Evolutionary conservation across 1,140 invertebrate genomes (phyloP), one percentile per base, ranked within the genome.

Genomic region (Dendrolimus punctatus): DNA sequence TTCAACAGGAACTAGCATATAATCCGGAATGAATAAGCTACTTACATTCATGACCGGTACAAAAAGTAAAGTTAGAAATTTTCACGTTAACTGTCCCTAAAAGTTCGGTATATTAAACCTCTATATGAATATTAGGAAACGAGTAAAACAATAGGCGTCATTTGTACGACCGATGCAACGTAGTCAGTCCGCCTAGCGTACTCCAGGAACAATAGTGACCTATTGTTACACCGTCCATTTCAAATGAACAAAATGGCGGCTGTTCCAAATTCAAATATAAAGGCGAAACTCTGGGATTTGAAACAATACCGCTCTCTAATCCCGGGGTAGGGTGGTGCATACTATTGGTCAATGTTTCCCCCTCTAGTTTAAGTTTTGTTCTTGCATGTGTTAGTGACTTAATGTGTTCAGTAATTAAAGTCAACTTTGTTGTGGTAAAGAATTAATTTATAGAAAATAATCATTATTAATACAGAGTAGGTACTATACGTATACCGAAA

Each of bases 221-320:
- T 69, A 83, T 84, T 86, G 80, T 86, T 69, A 67, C 62, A 68
- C 62, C 83, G 83, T 84, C 80, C 83, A 84, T 86, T 86, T 83
- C 83, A 84, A 82, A 83, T 83, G 79, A 83, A 76, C 80, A 83
- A 86, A 78, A 86, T 84, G 83, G 83, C 83, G 71, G 59, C 72
- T 68, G 76, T 66, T 70, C 73, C 72, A 60, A 85, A 82, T 80
- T 81, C 76, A 76, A 73, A 71, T 71, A 66, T 58, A 64, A 60
- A 60, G 58, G 55, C 55, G 58, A 62, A 64, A 76, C 62, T 62
- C 51, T 49, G 62, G 60, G 66, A 68, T 81, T 71, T 84, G 80
- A 84, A 81, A 86, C 79, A 86, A 84, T 78, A 71, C 71, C 62
- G 60, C 44, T 51, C 49, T 68, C 75, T 85, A 80, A 83, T 82